Base-by-base conservation (phyloP, 2,888 invertebrate species). In the Vanessa cardui region DNA sequence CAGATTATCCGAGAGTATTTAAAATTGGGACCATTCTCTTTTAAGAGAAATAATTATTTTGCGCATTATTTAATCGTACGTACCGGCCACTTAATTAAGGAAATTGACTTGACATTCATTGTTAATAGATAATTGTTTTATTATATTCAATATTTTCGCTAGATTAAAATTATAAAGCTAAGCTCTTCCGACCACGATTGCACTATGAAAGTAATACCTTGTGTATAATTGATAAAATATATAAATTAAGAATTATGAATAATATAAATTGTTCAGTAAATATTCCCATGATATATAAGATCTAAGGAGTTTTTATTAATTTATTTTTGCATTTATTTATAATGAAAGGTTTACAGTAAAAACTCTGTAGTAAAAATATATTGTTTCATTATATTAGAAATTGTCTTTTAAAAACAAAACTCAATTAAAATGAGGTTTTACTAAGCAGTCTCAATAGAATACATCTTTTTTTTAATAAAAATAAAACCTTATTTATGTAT, bases 111-210 rank as follows among this genome's bases (percentile, higher is more conserved):
- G 6, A 18, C 31, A 54, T 54, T 31, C n/a, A 2, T 31, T 33
- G n/a, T 26, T 54, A 54, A 56, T 18, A 56, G 33, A 54, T 54
- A 54, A 54, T 54, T 56, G 33, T 52, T 52, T n/a, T 50, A 33
- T 54, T 54, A 33, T 54, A 39, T 52, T 26, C 3, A 26, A 52
- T 39, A 56, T 39, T 56, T 56, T 56, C 20, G 39, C 33, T 56
- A 39, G n/a, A 56, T 56, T 16, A 33, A 39, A 39, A 56, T n/a
- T 18, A 5, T 58, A 75, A 49, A 49, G n/a, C 3, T 47, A 47
- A 54, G 21, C 74, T 76, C 75, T 78, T 79, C 77, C 78, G 79
- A 72, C 64, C 73, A 71, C 74, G 79, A 78, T 78, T 74, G 76
- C 80, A 78, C 72, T 70, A 71, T 77, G 76, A 78, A 54, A 52